Conservation (phyloP, 92 coral and sea anemone genomes). For the Porites cylindrica region DNA sequence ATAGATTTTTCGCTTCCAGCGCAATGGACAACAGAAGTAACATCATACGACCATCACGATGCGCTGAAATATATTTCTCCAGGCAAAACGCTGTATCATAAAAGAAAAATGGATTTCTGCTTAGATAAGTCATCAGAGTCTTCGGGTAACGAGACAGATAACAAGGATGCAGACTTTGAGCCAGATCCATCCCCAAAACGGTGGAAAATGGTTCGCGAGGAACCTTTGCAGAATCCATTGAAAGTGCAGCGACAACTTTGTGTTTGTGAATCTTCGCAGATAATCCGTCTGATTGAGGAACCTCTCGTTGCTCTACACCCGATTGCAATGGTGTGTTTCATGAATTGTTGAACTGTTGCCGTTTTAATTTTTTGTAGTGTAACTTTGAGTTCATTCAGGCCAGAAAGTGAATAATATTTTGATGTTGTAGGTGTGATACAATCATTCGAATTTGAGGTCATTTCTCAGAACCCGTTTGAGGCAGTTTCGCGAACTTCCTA, state of each 20-base stretch:
- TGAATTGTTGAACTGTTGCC: constrained; percentile 3
- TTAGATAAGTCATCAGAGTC: constrained; percentile 4
- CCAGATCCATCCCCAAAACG: not conserved
- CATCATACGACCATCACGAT: constrained; percentile 65
- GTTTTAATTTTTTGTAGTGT: not conserved
- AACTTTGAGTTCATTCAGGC: constrained; percentile 13
- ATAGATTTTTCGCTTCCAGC: constrained; percentile 26
- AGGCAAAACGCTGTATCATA: not conserved
- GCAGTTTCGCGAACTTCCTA: no score
- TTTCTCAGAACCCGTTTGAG: no score
- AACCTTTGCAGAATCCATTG: not conserved
- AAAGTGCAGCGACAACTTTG: not conserved
- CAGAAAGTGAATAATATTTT: constrained; percentile 4
- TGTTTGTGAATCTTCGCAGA: not conserved
- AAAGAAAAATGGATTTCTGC: constrained; percentile 3
- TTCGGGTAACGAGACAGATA: not conserved
- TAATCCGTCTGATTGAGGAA: not conserved
- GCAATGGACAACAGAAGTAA: constrained; percentile 36
- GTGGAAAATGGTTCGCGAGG: not conserved
- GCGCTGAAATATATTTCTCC: constrained; percentile 54
- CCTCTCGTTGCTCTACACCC: no score
- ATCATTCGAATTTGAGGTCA: no score
- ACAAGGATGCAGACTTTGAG: not conserved
- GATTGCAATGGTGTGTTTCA: no score
- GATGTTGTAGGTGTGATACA: not conserved